Conservation (phyloP, 2,113 vertebrate species). For the Chitala chitala region DNA sequence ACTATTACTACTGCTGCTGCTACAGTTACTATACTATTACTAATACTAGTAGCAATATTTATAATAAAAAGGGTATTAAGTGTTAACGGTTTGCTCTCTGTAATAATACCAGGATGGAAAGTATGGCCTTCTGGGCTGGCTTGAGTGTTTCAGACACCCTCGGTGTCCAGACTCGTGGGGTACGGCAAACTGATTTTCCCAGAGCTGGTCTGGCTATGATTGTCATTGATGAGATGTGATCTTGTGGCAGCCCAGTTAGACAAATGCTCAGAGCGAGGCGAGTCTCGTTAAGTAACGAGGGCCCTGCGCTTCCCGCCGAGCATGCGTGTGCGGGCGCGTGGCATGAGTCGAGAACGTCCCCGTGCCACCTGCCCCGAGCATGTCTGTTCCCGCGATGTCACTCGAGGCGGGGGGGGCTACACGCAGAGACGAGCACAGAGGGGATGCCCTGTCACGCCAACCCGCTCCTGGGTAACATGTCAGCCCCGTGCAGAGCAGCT, state of each 20-base stretch:
- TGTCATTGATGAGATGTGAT: neutral
- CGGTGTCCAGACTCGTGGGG: neutral
- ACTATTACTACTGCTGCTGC: no score
- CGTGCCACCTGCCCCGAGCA: neutral
- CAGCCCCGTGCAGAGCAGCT: no score
- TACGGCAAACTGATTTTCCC: neutral
- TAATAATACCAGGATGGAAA: neutral
- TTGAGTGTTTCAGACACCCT: neutral
- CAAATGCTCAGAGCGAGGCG: neutral
- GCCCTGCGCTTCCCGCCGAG: neutral
- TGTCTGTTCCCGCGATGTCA: neutral
- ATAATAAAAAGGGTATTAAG: no score
- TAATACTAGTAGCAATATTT: no score
- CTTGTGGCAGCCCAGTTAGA: neutral
- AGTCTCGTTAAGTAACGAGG: neutral
- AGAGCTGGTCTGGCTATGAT: neutral
- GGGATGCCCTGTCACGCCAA: neutral
- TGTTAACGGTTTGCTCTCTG: no score
- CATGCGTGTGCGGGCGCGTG: no score
- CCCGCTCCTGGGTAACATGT: neutral
- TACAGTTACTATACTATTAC: no score
- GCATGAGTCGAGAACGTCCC: no score
- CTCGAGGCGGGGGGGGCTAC: neutral
- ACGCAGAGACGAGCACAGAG: neutral
- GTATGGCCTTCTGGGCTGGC: no score